Base-by-base conservation (phyloP, 2,797 vertebrate species). In the Myotis pilosus region DNA sequence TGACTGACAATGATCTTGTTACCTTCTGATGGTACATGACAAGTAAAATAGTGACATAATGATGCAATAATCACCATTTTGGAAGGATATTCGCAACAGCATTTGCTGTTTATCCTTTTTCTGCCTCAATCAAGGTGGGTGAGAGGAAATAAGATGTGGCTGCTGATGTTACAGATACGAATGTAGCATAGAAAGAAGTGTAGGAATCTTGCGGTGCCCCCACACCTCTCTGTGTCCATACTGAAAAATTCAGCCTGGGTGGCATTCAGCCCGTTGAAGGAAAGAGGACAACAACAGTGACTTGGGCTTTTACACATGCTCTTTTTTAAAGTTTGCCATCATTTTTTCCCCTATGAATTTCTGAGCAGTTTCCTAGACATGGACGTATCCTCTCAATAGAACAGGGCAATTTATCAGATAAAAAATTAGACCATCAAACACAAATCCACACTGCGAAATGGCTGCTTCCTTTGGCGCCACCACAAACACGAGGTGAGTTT, bases 1-100 rank as follows among this genome's bases (percentile, higher is more conserved):
- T 82, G 92, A 79, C 91, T 92, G 94, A 82, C 92, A 83, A 47
- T 96, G 94, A 93, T 96, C 83, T 90, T 96, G 95, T 96, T 97
- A 95, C 93, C 92, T 94, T 91, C 96, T 96, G 93, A 81, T 97
- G 92, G 72, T 86, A 88, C 91, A 68, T 57, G 81, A 92, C 95
- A 97, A 72, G 90, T 95, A n/a, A 96, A 94, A 95, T 82, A 81
- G 69, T n/a, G 74, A 96, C 2, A 87, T 95, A 96, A 97, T 95
- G 95, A 96, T 75, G 75, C 75, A 80, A 68, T 95, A 96, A 93
- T 88, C 95, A 96, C 72, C 80, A 66, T 94, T 94, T 89, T 57
- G 88, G 94, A 68, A 81, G 93, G 38, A 0, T 92, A 75, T 92
- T 79, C 79, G 5, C 0, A 87, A 71, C 87, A 20, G 94, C 53